These are phyloP conservation scores for Neosilurus hyrtlii DNA, from an alignment of 2,797 vertebrate genomes.

Conservation along the genomic window DNA sequence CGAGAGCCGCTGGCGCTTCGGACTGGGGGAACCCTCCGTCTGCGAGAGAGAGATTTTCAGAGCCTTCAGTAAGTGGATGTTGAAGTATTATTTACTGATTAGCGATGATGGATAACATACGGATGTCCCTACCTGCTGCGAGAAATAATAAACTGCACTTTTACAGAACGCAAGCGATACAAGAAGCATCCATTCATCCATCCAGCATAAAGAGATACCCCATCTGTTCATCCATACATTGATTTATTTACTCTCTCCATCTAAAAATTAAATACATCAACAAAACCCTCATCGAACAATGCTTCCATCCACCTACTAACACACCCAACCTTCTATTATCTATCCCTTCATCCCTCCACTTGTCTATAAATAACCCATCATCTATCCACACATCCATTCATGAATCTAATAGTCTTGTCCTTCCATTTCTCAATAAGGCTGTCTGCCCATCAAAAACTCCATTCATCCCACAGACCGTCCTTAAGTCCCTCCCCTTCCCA, in stretches of 20 bases:
- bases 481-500: not conserved
- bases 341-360: not conserved
- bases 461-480: not conserved
- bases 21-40: constrained; percentile 95
- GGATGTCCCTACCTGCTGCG: not conserved
- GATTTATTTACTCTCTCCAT: no score
- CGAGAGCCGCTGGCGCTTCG: constrained; percentile 93
- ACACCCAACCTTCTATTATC: not conserved
- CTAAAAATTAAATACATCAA: not conserved
- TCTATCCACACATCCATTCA: no score
- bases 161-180: not conserved
- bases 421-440: not conserved
- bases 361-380: no score
- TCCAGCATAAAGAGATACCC: no score
- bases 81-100: not conserved
- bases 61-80: not conserved
- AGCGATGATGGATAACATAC: not conserved
- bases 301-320: no score
- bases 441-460: no score
- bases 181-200: not conserved
- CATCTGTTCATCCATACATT: not conserved
- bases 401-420: not conserved
- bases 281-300: not conserved
- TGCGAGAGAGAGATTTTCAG: constrained; percentile 54
- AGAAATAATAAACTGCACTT: not conserved